Evolutionary conservation across 2,113 vertebrate species (phyloP).

Genomic region (Epinephelus lanceolatus): DNA sequence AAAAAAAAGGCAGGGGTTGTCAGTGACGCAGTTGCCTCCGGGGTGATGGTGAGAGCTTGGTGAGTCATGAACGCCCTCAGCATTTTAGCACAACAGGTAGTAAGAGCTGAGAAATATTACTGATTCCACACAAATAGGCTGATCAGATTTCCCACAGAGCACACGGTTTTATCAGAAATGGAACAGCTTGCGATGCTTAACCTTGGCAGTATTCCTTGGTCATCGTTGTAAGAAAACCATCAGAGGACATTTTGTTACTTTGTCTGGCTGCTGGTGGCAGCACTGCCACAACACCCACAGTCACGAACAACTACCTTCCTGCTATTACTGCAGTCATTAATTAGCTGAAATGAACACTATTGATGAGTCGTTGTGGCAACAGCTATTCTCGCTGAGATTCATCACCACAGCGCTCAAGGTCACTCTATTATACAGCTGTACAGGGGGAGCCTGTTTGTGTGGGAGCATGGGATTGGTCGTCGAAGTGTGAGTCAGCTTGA

Average conservation of each 20-base stretch:
- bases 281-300: not conserved
- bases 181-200: slow-evolving; percentile 28
- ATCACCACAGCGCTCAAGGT: slow-evolving; percentile 49
- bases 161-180: slow-evolving; percentile 31
- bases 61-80: slow-evolving; percentile 65
- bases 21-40: slow-evolving; percentile 41
- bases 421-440: slow-evolving; percentile 10
- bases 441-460: not conserved
- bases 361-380: slow-evolving; percentile 34
- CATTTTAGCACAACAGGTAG: slow-evolving; percentile 61
- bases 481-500: slow-evolving; percentile 7
- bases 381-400: slow-evolving; percentile 27
- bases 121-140: slow-evolving; percentile 20
- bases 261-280: not conserved
- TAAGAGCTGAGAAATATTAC: slow-evolving; percentile 24
- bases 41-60: slow-evolving; percentile 38
- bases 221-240: slow-evolving; percentile 14
- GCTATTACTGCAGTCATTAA: slow-evolving; percentile 33
- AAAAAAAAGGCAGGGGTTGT: slow-evolving; percentile 1
- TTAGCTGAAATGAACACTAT: slow-evolving; percentile 43
- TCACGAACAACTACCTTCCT: not conserved
- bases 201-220: slow-evolving; percentile 7
- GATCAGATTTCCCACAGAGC: slow-evolving; percentile 22
- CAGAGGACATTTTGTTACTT: slow-evolving; percentile 21
- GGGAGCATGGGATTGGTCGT: not conserved